Conservation (phyloP, 2,888 invertebrate species). For the Merodon equestris region DNA sequence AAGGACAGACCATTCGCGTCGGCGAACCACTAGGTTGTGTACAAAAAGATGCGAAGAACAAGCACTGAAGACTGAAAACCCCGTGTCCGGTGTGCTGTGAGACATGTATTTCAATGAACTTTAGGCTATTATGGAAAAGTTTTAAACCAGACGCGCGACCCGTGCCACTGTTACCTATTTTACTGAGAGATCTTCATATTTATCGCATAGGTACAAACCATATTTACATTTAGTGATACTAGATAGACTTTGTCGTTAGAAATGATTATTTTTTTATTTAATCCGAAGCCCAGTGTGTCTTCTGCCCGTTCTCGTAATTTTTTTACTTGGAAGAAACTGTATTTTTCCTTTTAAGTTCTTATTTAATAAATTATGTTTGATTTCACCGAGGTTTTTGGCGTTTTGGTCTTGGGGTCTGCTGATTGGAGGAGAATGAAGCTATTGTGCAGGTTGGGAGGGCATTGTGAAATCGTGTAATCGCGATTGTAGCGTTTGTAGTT, state of each 20-base stretch:
- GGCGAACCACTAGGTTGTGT: constrained; percentile 80
- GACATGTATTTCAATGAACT: too few relatives aligned
- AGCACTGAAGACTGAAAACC: constrained; percentile 1
- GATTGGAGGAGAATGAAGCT: too few relatives aligned
- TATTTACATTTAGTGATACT: constrained; percentile 49
- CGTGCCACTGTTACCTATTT: constrained; percentile 42
- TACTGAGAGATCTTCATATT: constrained; percentile 33
- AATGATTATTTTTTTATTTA: not conserved
- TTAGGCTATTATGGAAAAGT: not conserved
- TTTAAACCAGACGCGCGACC: not conserved
- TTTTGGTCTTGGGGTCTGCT: too few relatives aligned
- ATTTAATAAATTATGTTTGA: constrained; percentile 49
- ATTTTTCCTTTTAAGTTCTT: constrained; percentile 26
- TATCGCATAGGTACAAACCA: constrained; percentile 58
- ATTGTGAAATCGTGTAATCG: too few relatives aligned
- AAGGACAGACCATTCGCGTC: constrained; percentile 84
- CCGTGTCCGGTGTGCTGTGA: constrained; percentile 16
- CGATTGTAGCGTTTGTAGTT: too few relatives aligned
- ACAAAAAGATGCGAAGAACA: constrained; percentile 11
- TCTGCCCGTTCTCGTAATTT: not conserved
- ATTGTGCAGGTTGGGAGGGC: too few relatives aligned
- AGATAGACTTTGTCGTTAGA: constrained; percentile 30
- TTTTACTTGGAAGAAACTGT: constrained; percentile 36
- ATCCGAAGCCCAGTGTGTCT: constrained; percentile 36
- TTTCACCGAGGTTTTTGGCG: constrained; percentile 18